Evolutionary conservation across 2,797 vertebrate genomes (phyloP).

Genomic region (Spondyliosoma cantharus): DNA sequence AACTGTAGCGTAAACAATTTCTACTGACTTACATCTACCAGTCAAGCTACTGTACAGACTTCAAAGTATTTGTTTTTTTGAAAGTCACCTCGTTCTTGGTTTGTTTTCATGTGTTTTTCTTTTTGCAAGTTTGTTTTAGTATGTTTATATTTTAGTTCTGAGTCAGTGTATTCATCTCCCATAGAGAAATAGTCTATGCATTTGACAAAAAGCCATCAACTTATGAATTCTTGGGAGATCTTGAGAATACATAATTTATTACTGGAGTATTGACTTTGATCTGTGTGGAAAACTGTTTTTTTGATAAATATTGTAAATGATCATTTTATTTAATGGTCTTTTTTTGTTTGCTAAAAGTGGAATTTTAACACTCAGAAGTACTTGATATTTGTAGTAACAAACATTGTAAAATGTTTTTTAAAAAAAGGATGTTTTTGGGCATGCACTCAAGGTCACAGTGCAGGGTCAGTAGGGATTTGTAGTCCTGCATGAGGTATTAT

Average conservation of each 20-base stretch:
- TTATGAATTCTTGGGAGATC: conserved; percentile 60
- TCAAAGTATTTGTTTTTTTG: conserved; percentile 17
- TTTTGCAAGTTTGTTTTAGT: conserved; percentile 69
- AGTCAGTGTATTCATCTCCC: conserved; percentile 60
- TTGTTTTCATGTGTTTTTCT: conserved; percentile 58
- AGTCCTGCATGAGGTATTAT: conserved; percentile 17
- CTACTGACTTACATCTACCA: conserved; percentile 35
- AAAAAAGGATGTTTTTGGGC: conserved; percentile 1
- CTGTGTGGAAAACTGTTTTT: conserved; percentile 50
- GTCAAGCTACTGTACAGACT: conserved; percentile 29
- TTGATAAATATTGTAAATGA: conserved; percentile 67
- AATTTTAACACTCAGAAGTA: conserved; percentile 58
- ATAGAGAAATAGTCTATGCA: conserved; percentile 70
- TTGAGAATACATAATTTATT: conserved; percentile 70
- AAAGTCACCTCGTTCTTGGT: conserved; percentile 48
- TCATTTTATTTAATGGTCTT: conserved; percentile 71
- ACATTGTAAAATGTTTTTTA: conserved; percentile 44
- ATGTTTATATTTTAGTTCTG: conserved; percentile 70
- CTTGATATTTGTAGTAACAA: conserved; percentile 73
- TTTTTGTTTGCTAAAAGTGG: conserved; percentile 63
- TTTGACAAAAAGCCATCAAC: conserved; percentile 76
- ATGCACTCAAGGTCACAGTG: conserved; percentile 36
- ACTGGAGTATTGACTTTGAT: conserved; percentile 58
- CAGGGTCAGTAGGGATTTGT: conserved; percentile 5
- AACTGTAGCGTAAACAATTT: conserved; percentile 39